These are phyloP conservation scores for Ciconia maguari DNA, from an alignment of 2,113 vertebrate genomes.

Conservation along the genomic window DNA sequence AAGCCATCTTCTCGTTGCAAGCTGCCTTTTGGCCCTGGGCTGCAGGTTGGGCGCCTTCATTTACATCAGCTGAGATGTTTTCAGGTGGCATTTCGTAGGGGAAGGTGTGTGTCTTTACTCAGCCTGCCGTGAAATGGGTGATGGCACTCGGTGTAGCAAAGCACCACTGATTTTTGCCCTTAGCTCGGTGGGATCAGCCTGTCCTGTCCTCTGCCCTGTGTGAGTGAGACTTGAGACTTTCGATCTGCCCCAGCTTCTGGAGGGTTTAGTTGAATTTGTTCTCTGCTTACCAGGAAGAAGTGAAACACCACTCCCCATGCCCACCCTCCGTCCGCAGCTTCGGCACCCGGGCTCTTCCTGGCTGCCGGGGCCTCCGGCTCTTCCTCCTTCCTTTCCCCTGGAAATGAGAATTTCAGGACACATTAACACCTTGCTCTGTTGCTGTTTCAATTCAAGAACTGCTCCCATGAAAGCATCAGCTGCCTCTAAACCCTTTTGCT, in stretches of 20 bases:
- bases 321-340: slow-evolving; percentile 79
- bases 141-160: neutral
- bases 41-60: neutral
- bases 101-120: neutral
- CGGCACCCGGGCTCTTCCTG: accelerated
- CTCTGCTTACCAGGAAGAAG: slow-evolving; percentile 87
- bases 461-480: neutral
- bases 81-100: neutral
- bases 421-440: accelerated
- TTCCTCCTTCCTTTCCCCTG: neutral
- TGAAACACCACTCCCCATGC: slow-evolving; percentile 93
- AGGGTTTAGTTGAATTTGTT: accelerated
- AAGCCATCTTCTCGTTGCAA: neutral
- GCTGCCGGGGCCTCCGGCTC: slow-evolving; percentile 24
- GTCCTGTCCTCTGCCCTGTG: accelerated
- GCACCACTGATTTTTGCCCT: accelerated
- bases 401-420: neutral
- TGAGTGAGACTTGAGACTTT: accelerated
- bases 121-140: neutral
- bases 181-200: neutral
- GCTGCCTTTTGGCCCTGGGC: neutral
- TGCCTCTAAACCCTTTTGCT: neutral
- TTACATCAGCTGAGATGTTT: accelerated
- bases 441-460: accelerated
- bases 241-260: neutral